These are phyloP conservation scores for Drosophila subpulchrella DNA, from an alignment of 1,140 invertebrate genomes.

Conservation along the genomic window DNA sequence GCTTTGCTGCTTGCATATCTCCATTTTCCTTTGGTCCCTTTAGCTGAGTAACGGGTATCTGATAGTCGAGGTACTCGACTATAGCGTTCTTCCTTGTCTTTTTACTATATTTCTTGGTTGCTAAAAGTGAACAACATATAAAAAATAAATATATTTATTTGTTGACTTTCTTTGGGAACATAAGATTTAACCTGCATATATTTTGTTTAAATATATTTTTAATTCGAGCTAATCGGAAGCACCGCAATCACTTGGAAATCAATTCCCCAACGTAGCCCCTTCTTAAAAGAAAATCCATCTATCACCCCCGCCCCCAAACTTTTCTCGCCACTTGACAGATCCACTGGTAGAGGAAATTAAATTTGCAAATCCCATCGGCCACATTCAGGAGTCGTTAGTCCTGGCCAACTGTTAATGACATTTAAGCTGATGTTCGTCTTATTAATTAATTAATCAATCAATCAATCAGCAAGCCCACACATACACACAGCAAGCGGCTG, in stretches of 20 bases:
- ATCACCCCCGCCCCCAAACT: constrained; percentile 15
- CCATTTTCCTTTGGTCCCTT: too few species aligned
- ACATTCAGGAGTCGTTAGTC: constrained; percentile 40
- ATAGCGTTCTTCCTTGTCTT: too few species aligned
- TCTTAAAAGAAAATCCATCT: constrained; percentile 18
- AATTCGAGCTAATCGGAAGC: background rate
- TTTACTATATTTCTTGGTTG: too few species aligned
- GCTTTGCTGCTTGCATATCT: too few species aligned
- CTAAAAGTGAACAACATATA: too few species aligned
- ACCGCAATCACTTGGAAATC: constrained; percentile 19
- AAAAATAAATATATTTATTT: background rate
- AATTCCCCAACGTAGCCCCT: constrained; percentile 3
- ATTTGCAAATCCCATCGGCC: constrained; percentile 50
- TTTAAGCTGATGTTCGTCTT: constrained; percentile 48
- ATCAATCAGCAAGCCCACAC: constrained; percentile 21
- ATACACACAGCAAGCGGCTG: background rate
- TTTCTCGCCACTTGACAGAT: constrained; percentile 45
- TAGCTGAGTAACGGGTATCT: too few species aligned
- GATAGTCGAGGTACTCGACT: too few species aligned
- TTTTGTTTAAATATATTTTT: constrained; percentile 1
- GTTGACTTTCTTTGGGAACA: background rate
- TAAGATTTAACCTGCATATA: too few species aligned
- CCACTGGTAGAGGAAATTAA: constrained; percentile 59
- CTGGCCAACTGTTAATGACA: constrained; percentile 66
- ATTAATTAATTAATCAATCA: constrained; percentile 79